Base-by-base conservation (phyloP, 2,888 invertebrate genomes). In the Sisyra nigra region DNA sequence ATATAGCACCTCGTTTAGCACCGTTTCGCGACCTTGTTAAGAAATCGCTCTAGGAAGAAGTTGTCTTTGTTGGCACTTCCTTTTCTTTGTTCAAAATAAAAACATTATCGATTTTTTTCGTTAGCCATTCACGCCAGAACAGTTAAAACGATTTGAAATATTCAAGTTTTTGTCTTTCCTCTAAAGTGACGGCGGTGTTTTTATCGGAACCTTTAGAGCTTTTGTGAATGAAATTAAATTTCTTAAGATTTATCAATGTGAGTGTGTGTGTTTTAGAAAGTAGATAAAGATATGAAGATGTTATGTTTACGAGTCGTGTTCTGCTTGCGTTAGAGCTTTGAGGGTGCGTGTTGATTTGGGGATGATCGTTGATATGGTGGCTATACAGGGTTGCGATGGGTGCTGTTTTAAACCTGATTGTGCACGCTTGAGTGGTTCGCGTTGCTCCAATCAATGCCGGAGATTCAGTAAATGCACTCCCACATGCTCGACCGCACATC, bases 401-500 rank as follows among this genome's bases (percentile, higher is more conserved):
- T 49, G 50, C 53, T 56, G 59, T 57, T 61, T 60, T 60, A 61
- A 61, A 62, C 61, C 60, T 60, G 61, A 63, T 62, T 62, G 55
- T 60, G 61, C 57, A 62, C 62, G 61, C 62, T 61, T 60, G 57
- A 62, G 57, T 63, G 63, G 63, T 53, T 52, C 58, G 56, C 60
- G 58, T 55, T 59, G 57, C 59, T 60, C 63, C 63, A 63, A 63
- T 63, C 63, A 63, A 61, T 62, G 61, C 55, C 58, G 54, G 37
- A 43, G 37, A 43, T 43, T 43, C 32, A 19, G 37, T 24, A 14
- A 41, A 41, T 41, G 30, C 41, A 41, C 41, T 41, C 41, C 41
- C 34, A 41, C 34, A 40, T 14, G 40, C 15, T 37, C 37, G 37
- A 37, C 17, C 37, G 37, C 14, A 37, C 37, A 37, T 24, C 24